Base-by-base conservation (phyloP, 2,888 invertebrate species). In the Napeogenes inachia region DNA sequence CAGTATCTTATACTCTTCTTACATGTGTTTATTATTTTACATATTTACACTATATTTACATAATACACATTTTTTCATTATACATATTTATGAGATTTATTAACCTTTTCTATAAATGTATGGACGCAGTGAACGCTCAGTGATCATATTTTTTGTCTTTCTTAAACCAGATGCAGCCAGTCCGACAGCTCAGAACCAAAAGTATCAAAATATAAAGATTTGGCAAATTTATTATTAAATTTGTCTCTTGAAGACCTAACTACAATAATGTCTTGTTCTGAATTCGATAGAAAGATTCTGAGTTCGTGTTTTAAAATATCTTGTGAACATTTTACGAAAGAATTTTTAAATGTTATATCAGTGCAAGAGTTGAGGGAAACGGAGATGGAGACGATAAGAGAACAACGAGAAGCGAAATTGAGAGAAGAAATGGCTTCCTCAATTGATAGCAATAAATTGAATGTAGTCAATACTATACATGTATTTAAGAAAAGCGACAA, bases 281-380 rank as follows among this genome's bases (percentile, higher is more conserved):
- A 89, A 67, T 92, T 92, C 68, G 89, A 91, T 72, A 87, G 89
- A 60, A 89, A 89, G 75, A 82, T 92, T 50, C 75, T 93, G 6
- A 76, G 80, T 38, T 84, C 91, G 4, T 89, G 91, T 65, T 91
- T 93, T 63, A 85, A 86, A 73, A 81, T 91, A 10, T 79, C 92
- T 1, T 86, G 92, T 63, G 86, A 91, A 61, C 78, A 77, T 45
- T 93, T 92, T 74, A 68, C 91, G 45, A 82, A 79, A 69, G 85
- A 86, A 13, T 85, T 91, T 54, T 65, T 87, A 0, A 83, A 82
- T 56, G 73, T 80, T 0, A 71, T 84, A 3, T 81, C 87, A 0
- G 74, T 73, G 10, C 76, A 81, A 57, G 91, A 91, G 70, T 73
- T 73, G 30, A 87, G 80, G 72, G 88, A 91, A 71, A 73, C 72